A percentile compares a stretch with the other conserved stretches of the same genome.
Conservation (phyloP, 2,797 vertebrate genomes). For the Pagetopsis macropterus region DNA sequence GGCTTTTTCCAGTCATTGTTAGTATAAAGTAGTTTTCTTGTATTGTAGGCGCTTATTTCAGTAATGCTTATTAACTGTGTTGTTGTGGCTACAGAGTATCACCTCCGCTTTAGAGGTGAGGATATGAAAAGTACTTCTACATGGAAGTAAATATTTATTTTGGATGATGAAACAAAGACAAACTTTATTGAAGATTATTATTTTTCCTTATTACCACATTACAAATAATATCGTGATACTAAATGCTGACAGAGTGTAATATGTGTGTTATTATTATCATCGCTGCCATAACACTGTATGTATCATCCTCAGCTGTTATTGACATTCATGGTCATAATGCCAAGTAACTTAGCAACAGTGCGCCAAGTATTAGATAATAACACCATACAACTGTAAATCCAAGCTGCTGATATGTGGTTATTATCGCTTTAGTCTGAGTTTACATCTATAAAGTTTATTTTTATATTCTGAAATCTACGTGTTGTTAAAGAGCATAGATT, state of each 20-base stretch:
- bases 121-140: slow-evolving; percentile 32
- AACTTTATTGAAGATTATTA: slow-evolving; percentile 27
- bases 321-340: slow-evolving; percentile 70
- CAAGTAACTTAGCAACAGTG: slow-evolving; percentile 79
- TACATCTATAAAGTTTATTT: slow-evolving; percentile 82
- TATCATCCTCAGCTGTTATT: slow-evolving; percentile 64
- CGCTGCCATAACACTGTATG: slow-evolving; percentile 70
- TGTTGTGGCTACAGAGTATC: slow-evolving; percentile 52
- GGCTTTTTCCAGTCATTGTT: slow-evolving; percentile 47
- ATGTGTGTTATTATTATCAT: slow-evolving; percentile 62
- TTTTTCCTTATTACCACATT: slow-evolving; percentile 28
- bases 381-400: slow-evolving; percentile 78
- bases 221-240: slow-evolving; percentile 34
- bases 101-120: slow-evolving; percentile 44
- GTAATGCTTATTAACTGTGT: slow-evolving; percentile 52
- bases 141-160: slow-evolving; percentile 39
- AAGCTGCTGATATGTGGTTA: slow-evolving; percentile 80
- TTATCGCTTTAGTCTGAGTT: slow-evolving; percentile 74
- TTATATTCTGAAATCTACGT: slow-evolving; percentile 78
- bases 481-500: slow-evolving; percentile 47
- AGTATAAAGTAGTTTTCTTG: slow-evolving; percentile 54
- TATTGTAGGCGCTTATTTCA: slow-evolving; percentile 49
- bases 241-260: slow-evolving; percentile 55
- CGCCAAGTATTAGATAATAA: slow-evolving; percentile 75
- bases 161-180: slow-evolving; percentile 35